phyloP scores from a whole-genome alignment of 2,113 vertebrate species.

The Capra hircus region DNA sequence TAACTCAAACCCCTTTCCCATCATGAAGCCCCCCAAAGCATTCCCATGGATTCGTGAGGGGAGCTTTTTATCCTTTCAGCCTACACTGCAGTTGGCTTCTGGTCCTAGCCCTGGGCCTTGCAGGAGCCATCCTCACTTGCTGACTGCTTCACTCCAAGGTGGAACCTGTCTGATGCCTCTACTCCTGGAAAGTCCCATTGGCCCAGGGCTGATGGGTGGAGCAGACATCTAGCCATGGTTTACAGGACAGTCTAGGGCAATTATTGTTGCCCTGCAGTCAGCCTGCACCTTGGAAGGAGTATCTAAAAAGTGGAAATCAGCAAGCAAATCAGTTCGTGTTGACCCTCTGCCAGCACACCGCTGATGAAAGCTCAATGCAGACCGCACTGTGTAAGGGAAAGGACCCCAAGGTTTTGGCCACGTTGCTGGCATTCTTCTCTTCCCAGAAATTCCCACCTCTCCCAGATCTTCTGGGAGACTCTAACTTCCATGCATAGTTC shows the following conservation, averaged over 20 bases:
- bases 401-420: neutral
- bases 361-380: too few relatives aligned
- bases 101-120: neutral
- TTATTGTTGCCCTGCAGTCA: neutral
- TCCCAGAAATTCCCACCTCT: neutral
- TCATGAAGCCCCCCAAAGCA: neutral
- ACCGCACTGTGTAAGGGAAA: neutral
- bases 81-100: neutral
- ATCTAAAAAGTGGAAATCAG: neutral
- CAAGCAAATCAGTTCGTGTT: neutral
- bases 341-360: neutral
- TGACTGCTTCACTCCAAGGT: neutral
- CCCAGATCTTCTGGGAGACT: neutral
- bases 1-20: neutral
- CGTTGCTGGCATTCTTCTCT: neutral
- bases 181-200: neutral
- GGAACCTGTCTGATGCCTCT: neutral
- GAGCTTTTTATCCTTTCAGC: neutral
- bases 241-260: neutral
- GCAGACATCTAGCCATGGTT: neutral
- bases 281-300: neutral
- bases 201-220: neutral
- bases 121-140: too few relatives aligned
- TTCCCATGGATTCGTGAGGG: neutral
- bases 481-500: neutral